phyloP scores from a whole-genome alignment of 1,140 invertebrate species.

The Stegodyphus mimosarum region DNA sequence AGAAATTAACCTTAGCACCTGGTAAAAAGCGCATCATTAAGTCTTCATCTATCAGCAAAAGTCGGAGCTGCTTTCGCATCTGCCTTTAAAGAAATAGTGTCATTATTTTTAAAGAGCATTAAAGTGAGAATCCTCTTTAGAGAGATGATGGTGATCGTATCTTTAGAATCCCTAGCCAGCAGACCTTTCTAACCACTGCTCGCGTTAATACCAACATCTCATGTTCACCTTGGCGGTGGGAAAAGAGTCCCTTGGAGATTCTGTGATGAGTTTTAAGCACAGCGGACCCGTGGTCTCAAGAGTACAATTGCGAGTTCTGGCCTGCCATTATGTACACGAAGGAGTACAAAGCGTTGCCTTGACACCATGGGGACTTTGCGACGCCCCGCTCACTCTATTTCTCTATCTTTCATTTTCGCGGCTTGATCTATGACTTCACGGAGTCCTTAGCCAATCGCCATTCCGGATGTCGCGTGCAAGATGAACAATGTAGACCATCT shows the following conservation, averaged over 20 bases:
- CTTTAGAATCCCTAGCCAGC: neutral
- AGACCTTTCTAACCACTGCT: constrained; percentile 32
- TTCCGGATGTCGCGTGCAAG: neutral
- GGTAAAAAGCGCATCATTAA: too few relatives aligned
- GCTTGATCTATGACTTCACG: constrained; percentile 20
- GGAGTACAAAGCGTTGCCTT: constrained; percentile 50
- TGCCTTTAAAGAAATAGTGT: neutral
- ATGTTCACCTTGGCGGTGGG: constrained; percentile 44
- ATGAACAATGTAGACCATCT: neutral
- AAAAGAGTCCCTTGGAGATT: constrained; percentile 49
- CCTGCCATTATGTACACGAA: constrained; percentile 54
- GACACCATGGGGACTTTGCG: constrained; percentile 19
- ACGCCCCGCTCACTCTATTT: constrained; percentile 12
- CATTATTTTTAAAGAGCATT: constrained; percentile 32
- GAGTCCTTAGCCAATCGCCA: constrained; percentile 15
- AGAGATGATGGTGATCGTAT: constrained; percentile 10
- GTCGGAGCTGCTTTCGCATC: too few relatives aligned
- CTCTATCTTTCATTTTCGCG: constrained; percentile 43
- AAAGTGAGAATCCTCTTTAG: constrained; percentile 22
- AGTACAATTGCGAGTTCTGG: constrained; percentile 50
- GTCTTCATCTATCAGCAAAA: too few relatives aligned
- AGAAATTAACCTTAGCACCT: too few relatives aligned
- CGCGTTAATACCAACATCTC: constrained; percentile 49
- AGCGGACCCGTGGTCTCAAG: constrained; percentile 29
- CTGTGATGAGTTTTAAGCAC: constrained; percentile 54